Conservation (phyloP, 2,888 invertebrate species). For the Chrysina gloriosa region DNA sequence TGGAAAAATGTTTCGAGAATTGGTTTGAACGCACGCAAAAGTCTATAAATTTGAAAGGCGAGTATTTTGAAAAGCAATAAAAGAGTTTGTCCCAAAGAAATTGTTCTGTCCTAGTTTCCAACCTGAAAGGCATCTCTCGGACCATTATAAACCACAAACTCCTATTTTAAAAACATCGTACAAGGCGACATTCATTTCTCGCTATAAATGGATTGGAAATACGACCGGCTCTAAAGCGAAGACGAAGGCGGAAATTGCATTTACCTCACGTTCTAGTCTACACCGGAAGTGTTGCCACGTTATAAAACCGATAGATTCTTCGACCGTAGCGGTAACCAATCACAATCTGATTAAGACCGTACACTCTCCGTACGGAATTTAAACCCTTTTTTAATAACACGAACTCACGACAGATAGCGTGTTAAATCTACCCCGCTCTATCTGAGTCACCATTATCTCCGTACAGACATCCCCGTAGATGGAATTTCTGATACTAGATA, state of each 20-base stretch:
- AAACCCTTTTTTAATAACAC: not conserved
- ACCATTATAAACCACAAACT: not conserved
- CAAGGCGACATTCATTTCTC: not conserved
- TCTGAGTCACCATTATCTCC: not conserved
- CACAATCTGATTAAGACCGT: constrained; percentile 6
- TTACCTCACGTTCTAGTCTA: constrained; percentile 53
- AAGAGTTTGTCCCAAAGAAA: too few relatives aligned
- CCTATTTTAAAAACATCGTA: not conserved
- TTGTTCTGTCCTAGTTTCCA: too few relatives aligned
- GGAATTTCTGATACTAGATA: not conserved
- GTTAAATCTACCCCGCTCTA: not conserved
- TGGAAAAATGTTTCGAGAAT: too few relatives aligned
- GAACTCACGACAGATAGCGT: constrained; percentile 18
- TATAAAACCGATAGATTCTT: constrained; percentile 30
- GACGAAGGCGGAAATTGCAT: constrained; percentile 56
- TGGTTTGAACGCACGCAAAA: too few relatives aligned
- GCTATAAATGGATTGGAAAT: constrained; percentile 18
- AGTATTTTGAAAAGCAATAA: not conserved
- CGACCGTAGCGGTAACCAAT: constrained; percentile 27
- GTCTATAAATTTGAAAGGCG: not conserved
- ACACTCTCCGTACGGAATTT: not conserved
- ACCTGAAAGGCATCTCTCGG: too few relatives aligned
- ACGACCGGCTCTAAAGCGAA: constrained; percentile 49
- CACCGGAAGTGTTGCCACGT: constrained; percentile 51
- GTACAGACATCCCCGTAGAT: constrained; percentile 6